Percentiles rank a stretch among this genome's conserved stretches.
Evolutionary conservation across 2,113 vertebrate genomes (phyloP).

Genomic region (Megaptera novaeangliae): DNA sequence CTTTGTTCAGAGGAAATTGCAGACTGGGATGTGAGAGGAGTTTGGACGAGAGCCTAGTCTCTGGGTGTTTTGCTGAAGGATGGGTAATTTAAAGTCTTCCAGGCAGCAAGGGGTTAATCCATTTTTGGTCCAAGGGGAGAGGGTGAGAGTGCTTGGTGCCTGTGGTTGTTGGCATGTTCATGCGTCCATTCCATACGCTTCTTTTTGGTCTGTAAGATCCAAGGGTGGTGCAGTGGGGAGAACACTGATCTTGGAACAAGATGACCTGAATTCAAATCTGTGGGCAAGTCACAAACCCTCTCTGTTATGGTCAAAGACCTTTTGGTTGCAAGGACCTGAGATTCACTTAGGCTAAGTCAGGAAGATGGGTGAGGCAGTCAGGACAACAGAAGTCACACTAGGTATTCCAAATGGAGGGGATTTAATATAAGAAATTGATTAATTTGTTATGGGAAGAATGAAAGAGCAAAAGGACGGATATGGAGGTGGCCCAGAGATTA

Average conservation of each 20-base stretch:
- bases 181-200: not conserved
- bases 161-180: not conserved
- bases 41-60: constrained; percentile 46
- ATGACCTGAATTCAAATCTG: not conserved
- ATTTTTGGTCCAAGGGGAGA: not conserved
- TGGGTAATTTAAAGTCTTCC: constrained; percentile 1
- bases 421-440: not conserved
- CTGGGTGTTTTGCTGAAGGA: not conserved
- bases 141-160: not conserved
- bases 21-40: not conserved
- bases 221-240: not conserved
- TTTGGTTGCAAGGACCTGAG: not conserved
- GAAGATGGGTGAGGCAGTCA: not conserved
- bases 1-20: constrained; percentile 67
- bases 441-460: not conserved
- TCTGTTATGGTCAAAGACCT: not conserved
- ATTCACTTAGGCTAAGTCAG: not conserved
- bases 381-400: not conserved
- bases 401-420: not conserved
- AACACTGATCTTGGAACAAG: not conserved
- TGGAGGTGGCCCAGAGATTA: not conserved
- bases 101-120: constrained; percentile 34
- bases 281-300: not conserved
- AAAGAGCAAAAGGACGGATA: not conserved
- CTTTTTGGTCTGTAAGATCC: not conserved